Evolutionary conservation across 2,113 vertebrate genomes (phyloP).

Genomic region (Xerus inauris): DNA sequence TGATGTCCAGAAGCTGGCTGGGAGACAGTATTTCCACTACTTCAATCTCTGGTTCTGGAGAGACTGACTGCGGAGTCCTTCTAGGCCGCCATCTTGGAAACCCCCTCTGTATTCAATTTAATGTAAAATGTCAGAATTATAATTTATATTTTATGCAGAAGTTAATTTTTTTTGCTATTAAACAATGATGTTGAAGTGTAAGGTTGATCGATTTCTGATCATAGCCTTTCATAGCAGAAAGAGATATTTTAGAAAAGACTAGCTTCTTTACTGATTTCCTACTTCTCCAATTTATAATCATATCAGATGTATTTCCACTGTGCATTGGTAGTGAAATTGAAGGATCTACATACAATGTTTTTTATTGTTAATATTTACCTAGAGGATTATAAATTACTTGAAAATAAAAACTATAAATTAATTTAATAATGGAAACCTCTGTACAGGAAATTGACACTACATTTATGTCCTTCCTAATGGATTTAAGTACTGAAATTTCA

Average conservation of each 20-base stretch:
- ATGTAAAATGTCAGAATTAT: neutral
- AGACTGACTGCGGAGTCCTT: too few relatives aligned
- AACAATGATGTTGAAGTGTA: neutral
- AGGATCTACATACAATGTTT: neutral
- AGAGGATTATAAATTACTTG: too few relatives aligned
- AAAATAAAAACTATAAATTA: neutral
- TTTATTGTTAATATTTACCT: neutral
- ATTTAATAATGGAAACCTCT: neutral
- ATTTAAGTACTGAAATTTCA: neutral
- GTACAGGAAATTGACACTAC: neutral
- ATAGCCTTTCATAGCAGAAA: neutral
- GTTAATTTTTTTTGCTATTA: neutral
- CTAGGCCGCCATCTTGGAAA: too few relatives aligned
- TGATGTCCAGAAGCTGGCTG: too few relatives aligned
- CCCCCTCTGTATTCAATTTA: neutral
- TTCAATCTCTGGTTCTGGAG: too few relatives aligned
- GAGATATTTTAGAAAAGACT: neutral
- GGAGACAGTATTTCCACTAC: too few relatives aligned
- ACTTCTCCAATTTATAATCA: neutral
- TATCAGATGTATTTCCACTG: neutral
- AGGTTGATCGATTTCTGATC: neutral
- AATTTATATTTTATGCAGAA: neutral
- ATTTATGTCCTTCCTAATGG: neutral
- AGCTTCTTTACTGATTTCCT: neutral
- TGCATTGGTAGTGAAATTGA: neutral